phyloP scores from a whole-genome alignment of 2,797 vertebrate species.

The Mormyrops attenuatus region DNA sequence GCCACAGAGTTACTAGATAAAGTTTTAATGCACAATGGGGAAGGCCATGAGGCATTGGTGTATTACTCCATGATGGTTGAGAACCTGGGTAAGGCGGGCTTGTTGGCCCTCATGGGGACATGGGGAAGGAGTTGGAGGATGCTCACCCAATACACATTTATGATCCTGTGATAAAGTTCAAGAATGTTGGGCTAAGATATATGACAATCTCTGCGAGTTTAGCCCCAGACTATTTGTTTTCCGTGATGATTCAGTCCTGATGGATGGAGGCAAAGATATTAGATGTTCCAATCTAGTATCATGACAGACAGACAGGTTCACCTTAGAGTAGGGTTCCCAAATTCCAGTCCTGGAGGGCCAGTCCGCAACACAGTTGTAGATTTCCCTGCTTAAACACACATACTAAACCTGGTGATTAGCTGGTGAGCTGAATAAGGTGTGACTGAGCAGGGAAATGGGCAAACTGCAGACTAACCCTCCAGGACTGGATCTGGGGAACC shows the following conservation, averaged over 20 bases:
- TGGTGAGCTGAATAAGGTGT: neutral
- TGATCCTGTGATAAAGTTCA: neutral
- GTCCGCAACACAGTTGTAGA: neutral
- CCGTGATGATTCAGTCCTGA: neutral
- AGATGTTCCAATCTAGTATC: neutral
- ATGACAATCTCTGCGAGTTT: neutral
- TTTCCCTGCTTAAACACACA: neutral
- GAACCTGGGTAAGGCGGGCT: neutral
- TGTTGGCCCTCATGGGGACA: neutral
- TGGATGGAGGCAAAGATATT: neutral
- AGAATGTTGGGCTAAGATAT: neutral
- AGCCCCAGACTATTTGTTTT: neutral
- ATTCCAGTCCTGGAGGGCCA: neutral
- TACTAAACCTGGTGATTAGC: neutral
- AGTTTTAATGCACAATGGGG: neutral
- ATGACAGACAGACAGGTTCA: neutral
- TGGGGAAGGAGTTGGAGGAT: neutral
- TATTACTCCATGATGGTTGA: neutral
- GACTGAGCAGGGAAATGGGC: neutral
- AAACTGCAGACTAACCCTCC: neutral
- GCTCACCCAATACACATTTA: neutral
- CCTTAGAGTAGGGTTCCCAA: neutral
- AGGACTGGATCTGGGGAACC: neutral
- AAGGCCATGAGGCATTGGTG: neutral
- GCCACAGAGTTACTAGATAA: neutral